A percentile compares a stretch with the other conserved stretches of the same genome.
phyloP scores from a whole-genome alignment of 2,113 vertebrate genomes.

The Lasiurus borealis region DNA sequence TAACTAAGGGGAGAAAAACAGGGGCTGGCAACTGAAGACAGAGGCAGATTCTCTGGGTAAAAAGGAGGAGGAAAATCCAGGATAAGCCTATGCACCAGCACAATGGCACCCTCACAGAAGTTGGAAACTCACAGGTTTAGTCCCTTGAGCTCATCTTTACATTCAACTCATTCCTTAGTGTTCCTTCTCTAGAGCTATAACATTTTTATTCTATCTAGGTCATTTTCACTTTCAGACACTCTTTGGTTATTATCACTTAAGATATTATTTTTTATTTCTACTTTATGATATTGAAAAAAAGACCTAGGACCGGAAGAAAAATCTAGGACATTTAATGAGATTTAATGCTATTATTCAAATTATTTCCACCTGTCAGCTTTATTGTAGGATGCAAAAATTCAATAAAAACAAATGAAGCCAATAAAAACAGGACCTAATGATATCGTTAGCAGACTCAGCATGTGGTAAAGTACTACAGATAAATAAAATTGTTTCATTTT shows the following conservation, averaged over 20 bases:
- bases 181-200: neutral
- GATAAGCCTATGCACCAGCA: neutral
- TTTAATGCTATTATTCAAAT: slow-evolving; percentile 39
- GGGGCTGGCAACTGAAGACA: neutral
- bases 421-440: slow-evolving; percentile 74
- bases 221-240: neutral
- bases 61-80: neutral
- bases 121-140: neutral
- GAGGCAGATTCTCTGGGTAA: neutral
- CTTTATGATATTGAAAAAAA: neutral
- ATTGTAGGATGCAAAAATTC: neutral
- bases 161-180: neutral
- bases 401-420: slow-evolving; percentile 78
- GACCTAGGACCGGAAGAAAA: neutral
- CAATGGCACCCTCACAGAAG: neutral
- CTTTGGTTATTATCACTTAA: neutral
- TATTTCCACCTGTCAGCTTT: slow-evolving; percentile 60
- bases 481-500: slow-evolving; percentile 81
- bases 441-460: slow-evolving; percentile 65
- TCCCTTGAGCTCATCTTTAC: neutral
- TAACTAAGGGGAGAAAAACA: neutral
- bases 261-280: slow-evolving; percentile 12
- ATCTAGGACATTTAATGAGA: neutral
- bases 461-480: slow-evolving; percentile 65
- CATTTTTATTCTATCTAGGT: neutral